Evolutionary conservation across 1,140 invertebrate species (phyloP), one percentile per base, ranked within the genome.

Genomic region (Scylla paramamosain): DNA sequence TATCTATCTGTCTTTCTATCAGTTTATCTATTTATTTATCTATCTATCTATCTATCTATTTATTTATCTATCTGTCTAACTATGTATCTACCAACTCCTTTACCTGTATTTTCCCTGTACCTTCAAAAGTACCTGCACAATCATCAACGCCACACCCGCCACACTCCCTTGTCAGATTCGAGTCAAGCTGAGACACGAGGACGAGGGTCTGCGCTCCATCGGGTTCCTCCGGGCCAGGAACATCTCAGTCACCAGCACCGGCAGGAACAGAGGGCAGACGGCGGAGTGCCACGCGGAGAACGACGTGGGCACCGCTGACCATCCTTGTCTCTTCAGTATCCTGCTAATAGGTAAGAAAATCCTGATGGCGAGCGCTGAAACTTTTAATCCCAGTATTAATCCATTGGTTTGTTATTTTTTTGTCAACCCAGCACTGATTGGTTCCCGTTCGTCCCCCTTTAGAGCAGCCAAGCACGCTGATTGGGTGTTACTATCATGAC

Each of bases 401-500:
- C 6, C 39, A 39, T 39, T 39, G 1, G 39, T 1, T 39, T 39
- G 39, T 1, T 39, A 39, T 1, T 39, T 39, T 39, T 39, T 1
- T 39, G 39, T 39, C 39, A 6, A 6, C 67, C 67, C 25, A n/a
- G 67, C 8, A n/a, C n/a, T 77, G n/a, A 77, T 77, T 77, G 16
- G 20, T n/a, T n/a, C 4, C 25, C 67, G 67, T 77, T 77, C 20
- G 1, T 77, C 7, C 20, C 67, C n/a, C 25, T 77, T 7, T n/a
- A 93, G 92, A 93, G 32, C 77, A 84, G 45, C 92, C 92, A 14
- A 93, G 92, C 83, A 39, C 77, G 20, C 39, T 93, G 92, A 86
- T 93, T 84, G 92, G 92, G 82, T 93, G 92, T 32, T 46, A 93
- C 82, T 93, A 93, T 46, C 92, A 93, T 86, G 92, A 93, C 82